Base-by-base conservation (phyloP, 1,140 invertebrate genomes). In the Caenorhabditis briggsae region DNA sequence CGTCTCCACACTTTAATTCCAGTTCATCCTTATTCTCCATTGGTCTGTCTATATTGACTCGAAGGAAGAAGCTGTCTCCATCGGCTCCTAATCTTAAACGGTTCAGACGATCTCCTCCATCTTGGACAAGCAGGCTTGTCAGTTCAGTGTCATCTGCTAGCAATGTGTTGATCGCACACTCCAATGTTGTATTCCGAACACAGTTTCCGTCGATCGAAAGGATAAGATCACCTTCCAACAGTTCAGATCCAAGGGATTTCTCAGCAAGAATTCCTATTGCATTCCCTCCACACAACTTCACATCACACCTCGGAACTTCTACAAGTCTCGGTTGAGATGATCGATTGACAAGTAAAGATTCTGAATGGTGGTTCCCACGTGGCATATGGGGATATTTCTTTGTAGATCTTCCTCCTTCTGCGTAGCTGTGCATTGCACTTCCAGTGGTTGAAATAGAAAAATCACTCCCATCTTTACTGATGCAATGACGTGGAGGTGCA, bases 1-100 rank as follows among this genome's bases (percentile, higher is more conserved):
- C 88, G 41, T 89, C 88, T 56, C 89, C 89, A 59, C 70, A 65
- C 78, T 86, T 85, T 16, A 89, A 41, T 48, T 87, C 86, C 58
- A 89, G 46, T 70, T 89, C 89, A 83, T 89, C 89, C 33, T 86
- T 89, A 20, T 87, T 89, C n/a, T 89, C 89, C 20, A 70, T 82
- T 5, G 55, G 25, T 82, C 89, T 85, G 46, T 89, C 88, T 23
- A 89, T 82, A 84, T 89, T 89, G n/a, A 89, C 85, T 58, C 88
- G 74, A 74, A 89, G 74, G 83, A 90, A 89, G 83, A 89, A 89
- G 25, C 82, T 61, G 55, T 89, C 89, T 25, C 88, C 89, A 48
- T 89, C 89, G n/a, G 85, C 88, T 25, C 88, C 88, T 43, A 86
- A 25, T 59, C 87, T 41, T 46, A 88, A 70, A 74, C 82, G 50